Evolutionary conservation across 1,140 invertebrate genomes (phyloP).

Genomic region (Campoletis sonorensis): DNA sequence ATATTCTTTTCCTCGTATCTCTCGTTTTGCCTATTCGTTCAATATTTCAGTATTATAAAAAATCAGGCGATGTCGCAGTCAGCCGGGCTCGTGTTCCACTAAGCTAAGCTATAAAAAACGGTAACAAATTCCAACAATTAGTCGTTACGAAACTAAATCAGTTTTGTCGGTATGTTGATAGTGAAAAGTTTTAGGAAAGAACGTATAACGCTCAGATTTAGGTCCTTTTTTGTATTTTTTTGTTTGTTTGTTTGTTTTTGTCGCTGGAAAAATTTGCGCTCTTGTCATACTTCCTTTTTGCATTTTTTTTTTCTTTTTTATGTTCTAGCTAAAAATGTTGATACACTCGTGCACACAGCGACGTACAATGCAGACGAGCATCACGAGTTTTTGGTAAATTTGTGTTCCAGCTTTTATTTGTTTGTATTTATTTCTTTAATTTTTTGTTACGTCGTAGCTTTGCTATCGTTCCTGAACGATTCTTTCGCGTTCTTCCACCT

Average conservation of each 20-base stretch:
- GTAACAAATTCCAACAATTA: conserved; percentile 74
- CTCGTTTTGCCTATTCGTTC: conserved; percentile 39
- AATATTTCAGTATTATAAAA: conserved; percentile 56
- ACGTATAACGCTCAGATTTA: conserved; percentile 68
- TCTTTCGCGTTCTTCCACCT: background rate
- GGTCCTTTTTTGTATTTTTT: conserved; percentile 61
- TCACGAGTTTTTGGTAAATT: conserved; percentile 53
- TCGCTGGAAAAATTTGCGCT: conserved; percentile 54
- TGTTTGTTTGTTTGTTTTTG: conserved; percentile 61
- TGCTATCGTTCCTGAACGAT: background rate
- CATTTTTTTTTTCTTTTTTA: conserved; percentile 51
- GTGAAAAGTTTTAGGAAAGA: conserved; percentile 65
- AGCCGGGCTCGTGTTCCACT: conserved; percentile 68
- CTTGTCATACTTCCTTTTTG: conserved; percentile 47
- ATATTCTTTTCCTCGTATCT: conserved; percentile 14
- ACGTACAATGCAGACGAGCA: conserved; percentile 56
- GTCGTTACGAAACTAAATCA: conserved; percentile 70
- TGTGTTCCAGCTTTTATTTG: conserved; percentile 24
- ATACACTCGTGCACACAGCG: conserved; percentile 58
- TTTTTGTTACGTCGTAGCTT: conserved; percentile 3
- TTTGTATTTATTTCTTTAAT: background rate
- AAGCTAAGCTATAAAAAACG: conserved; percentile 73
- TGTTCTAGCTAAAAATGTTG: conserved; percentile 62
- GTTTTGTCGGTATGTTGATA: conserved; percentile 64
- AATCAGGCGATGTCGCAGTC: conserved; percentile 66